phyloP scores from a whole-genome alignment of 2,888 invertebrate species.

The Ophion slaviceki region DNA sequence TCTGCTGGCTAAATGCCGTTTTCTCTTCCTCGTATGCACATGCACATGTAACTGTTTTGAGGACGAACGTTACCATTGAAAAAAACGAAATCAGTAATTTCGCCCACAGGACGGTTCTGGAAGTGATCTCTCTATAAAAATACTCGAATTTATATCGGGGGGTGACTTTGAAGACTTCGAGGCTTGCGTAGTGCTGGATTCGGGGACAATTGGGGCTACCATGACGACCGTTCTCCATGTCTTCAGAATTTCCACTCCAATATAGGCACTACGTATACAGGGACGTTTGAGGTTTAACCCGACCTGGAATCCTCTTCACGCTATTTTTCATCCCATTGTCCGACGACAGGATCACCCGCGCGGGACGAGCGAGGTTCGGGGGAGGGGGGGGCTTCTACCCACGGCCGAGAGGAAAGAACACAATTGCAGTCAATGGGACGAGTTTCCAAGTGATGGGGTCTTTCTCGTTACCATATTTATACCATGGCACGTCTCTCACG shows the following conservation, averaged over 20 bases:
- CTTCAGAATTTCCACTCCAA: too few relatives aligned
- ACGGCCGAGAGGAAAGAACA: constrained; percentile 59
- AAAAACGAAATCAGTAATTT: too few relatives aligned
- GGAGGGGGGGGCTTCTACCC: constrained; percentile 65
- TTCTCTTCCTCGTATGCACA: constrained; percentile 9
- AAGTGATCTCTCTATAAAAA: too few relatives aligned
- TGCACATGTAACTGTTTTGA: neutral
- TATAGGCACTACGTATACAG: neutral
- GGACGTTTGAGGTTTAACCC: constrained; percentile 69
- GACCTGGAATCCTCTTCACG: constrained; percentile 66
- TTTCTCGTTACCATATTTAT: constrained; percentile 52
- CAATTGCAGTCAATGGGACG: constrained; percentile 65
- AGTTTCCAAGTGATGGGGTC: constrained; percentile 54
- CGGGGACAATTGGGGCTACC: too few relatives aligned
- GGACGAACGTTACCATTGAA: too few relatives aligned
- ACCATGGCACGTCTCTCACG: constrained; percentile 52
- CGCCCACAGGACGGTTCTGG: too few relatives aligned
- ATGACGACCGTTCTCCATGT: too few relatives aligned
- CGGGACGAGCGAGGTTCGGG: neutral
- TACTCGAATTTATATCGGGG: too few relatives aligned
- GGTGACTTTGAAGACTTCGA: too few relatives aligned
- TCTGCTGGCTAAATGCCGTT: constrained; percentile 2
- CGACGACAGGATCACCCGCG: constrained; percentile 69
- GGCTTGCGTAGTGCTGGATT: too few relatives aligned
- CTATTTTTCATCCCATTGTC: constrained; percentile 78